Evolutionary conservation across 2,113 vertebrate genomes (phyloP).

Genomic region (Abramis brama): DNA sequence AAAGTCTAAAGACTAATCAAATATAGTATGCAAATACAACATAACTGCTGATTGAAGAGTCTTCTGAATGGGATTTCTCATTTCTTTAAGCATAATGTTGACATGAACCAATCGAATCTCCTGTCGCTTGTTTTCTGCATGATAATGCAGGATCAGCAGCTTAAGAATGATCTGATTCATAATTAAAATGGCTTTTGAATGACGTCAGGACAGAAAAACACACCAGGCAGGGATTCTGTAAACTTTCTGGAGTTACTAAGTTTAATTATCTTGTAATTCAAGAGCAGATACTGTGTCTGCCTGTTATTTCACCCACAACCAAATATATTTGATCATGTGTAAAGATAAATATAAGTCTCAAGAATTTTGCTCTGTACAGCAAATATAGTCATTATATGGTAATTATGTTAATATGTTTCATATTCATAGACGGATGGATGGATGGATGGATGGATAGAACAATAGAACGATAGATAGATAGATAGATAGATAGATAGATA

Average conservation of each 20-base stretch:
- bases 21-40: background rate
- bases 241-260: background rate
- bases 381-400: background rate
- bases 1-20: background rate
- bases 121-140: background rate
- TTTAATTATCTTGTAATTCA: background rate
- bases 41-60: background rate
- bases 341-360: no score
- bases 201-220: background rate
- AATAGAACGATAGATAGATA: no score
- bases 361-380: background rate
- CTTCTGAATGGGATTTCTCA: background rate
- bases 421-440: no score
- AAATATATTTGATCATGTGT: background rate
- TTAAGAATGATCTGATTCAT: slow-evolving; percentile 7
- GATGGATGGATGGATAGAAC: rapidly evolving
- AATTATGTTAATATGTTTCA: no score
- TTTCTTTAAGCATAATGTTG: background rate
- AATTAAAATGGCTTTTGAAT: slow-evolving; percentile 1
- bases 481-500: no score
- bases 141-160: slow-evolving; percentile 16
- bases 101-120: background rate
- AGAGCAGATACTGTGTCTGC: background rate
- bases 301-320: background rate
- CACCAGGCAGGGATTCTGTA: background rate